Evolutionary conservation across 2,888 invertebrate species (phyloP).

Genomic region (Clanis bilineata): DNA sequence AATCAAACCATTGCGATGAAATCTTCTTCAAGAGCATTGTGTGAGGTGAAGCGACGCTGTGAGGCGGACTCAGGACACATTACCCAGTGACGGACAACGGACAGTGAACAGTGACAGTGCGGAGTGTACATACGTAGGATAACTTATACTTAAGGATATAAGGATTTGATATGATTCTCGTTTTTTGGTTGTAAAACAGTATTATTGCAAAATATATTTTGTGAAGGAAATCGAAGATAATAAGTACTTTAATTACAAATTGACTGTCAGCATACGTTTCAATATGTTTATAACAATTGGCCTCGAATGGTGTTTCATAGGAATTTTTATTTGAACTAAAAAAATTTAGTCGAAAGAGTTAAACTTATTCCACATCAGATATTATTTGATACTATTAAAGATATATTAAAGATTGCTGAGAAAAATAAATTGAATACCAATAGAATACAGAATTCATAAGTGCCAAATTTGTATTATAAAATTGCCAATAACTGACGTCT

Average conservation of each 20-base stretch:
- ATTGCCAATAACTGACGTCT: background rate
- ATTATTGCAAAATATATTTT: background rate
- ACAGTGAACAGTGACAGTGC: conserved; percentile 13
- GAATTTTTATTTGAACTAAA: too few relatives aligned
- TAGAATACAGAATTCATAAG: background rate
- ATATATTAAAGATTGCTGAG: too few relatives aligned
- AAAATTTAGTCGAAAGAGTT: too few relatives aligned
- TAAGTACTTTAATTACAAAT: background rate
- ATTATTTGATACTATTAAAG: too few relatives aligned
- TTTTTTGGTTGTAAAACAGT: conserved; percentile 30
- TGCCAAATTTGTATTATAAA: conserved; percentile 9
- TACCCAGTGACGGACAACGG: conserved; percentile 27
- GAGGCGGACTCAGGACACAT: conserved; percentile 35
- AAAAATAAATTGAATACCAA: too few relatives aligned
- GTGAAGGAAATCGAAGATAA: background rate
- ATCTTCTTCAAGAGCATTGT: conserved; percentile 71
- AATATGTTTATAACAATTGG: too few relatives aligned
- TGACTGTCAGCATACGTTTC: background rate
- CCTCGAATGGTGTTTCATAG: too few relatives aligned
- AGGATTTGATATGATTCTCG: conserved; percentile 73
- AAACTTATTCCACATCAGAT: too few relatives aligned
- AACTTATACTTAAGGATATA: conserved; percentile 60
- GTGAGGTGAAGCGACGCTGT: conserved; percentile 73
- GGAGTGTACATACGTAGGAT: conserved; percentile 59
- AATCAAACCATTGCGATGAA: conserved; percentile 29